Evolutionary conservation across 2,888 invertebrate genomes (phyloP).

Genomic region (Cosmopolites sordidus): DNA sequence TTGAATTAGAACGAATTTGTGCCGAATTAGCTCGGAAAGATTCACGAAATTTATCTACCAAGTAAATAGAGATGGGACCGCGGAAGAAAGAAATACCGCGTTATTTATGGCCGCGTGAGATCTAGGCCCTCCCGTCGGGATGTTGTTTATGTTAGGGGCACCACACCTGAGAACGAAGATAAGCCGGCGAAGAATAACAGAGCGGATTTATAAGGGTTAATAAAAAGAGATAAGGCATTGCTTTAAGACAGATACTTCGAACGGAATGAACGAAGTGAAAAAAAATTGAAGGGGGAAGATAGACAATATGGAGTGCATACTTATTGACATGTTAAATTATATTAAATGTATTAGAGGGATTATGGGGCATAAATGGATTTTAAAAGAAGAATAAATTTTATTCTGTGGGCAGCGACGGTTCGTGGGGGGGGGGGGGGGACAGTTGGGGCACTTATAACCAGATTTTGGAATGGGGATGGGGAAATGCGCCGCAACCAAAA

Average conservation of each 20-base stretch:
- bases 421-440: no score
- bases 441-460: no score
- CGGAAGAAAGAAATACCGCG: no score
- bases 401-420: no score
- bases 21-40: no score
- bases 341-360: conserved; percentile 7
- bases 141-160: conserved; percentile 3
- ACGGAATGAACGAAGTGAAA: conserved; percentile 3
- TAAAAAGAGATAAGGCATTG: conserved; percentile 11
- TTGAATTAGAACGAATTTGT: neutral
- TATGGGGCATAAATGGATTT: conserved; percentile 6
- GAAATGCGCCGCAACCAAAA: no score
- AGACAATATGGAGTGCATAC: neutral
- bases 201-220: conserved; percentile 17
- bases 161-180: conserved; percentile 13
- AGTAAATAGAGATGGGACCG: no score
- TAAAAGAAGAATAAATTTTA: neutral
- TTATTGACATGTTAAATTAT: conserved; percentile 9
- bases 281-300: no score
- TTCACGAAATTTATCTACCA: no score
- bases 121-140: no score
- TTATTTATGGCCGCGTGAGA: no score
- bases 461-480: no score
- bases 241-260: conserved; percentile 4
- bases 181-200: conserved; percentile 9